Conservation (phyloP, 2,888 invertebrate genomes). For the Microplitis manilae region DNA sequence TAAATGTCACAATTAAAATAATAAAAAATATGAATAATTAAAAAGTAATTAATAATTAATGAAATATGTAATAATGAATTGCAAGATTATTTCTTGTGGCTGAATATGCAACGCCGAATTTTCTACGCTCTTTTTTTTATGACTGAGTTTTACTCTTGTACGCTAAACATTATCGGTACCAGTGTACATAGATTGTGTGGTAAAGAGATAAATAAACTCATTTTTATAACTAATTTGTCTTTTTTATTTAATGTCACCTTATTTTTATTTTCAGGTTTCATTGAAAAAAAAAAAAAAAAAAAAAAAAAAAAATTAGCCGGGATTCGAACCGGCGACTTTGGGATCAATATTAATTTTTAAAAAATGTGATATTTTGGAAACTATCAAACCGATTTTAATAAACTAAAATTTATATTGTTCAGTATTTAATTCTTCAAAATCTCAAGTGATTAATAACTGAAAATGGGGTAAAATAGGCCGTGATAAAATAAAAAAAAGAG, state of each 20-base stretch:
- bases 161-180: conserved; percentile 64
- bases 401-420: no score
- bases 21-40: conserved; percentile 26
- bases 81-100: conserved; percentile 9
- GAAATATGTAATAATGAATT: conserved; percentile 20
- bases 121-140: conserved; percentile 51
- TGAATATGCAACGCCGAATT: conserved; percentile 22
- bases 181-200: conserved; percentile 71
- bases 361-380: no score
- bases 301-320: no score
- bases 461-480: no score
- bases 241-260: not conserved
- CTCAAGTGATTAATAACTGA: no score
- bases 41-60: not conserved
- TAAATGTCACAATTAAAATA: conserved; percentile 8
- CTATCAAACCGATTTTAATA: no score
- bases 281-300: no score
- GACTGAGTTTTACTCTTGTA: conserved; percentile 61
- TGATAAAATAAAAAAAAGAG: no score
- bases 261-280: no score
- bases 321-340: no score
- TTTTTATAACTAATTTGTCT: conserved; percentile 66
- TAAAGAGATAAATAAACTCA: conserved; percentile 71
- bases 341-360: no score
- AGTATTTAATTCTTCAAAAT: no score